phyloP scores from a whole-genome alignment of 2,797 vertebrate genomes.

The Strix occidentalis region DNA sequence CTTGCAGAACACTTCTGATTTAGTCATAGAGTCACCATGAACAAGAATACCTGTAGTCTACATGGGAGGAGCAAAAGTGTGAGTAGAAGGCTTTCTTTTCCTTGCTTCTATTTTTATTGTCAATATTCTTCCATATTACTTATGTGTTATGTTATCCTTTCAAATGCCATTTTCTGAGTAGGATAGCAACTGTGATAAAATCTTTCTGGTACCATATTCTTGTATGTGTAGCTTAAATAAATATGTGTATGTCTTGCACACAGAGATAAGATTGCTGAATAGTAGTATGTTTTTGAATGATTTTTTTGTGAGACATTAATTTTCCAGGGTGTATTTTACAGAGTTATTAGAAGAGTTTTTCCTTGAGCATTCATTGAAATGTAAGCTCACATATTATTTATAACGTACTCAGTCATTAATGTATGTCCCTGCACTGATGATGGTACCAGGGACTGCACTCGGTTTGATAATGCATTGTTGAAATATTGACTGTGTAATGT shows the following conservation, averaged over 20 bases:
- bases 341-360: background rate
- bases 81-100: conserved; percentile 53
- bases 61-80: conserved; percentile 74
- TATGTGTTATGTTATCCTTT: background rate
- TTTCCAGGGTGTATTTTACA: background rate
- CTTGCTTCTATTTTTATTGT: background rate
- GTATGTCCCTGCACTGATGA: background rate
- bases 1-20: background rate
- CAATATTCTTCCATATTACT: background rate
- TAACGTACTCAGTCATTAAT: background rate
- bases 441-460: background rate
- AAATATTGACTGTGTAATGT: background rate
- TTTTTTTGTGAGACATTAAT: background rate
- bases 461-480: background rate
- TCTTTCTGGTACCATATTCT: background rate
- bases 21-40: conserved; percentile 61
- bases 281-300: background rate
- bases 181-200: background rate
- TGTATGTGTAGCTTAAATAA: background rate
- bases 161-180: background rate
- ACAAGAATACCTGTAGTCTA: conserved; percentile 47
- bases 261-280: background rate
- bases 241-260: background rate
- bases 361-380: background rate
- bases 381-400: background rate